Evolutionary conservation across 2,797 vertebrate genomes (phyloP).

Genomic region (Bovichtus variegatus): DNA sequence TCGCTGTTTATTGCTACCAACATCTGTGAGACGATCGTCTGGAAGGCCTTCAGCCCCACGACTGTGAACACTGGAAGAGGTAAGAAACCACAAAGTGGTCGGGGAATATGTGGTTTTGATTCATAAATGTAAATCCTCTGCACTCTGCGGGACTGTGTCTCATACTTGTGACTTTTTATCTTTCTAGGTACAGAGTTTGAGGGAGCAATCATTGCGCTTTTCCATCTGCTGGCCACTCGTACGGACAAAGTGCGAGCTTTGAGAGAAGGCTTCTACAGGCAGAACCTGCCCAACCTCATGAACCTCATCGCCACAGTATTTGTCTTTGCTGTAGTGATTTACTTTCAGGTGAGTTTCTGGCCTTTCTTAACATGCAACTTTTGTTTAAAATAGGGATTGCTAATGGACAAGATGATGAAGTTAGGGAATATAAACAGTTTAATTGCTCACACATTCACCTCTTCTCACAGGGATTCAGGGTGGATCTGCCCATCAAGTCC

Average conservation of each 20-base stretch:
- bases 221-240: constrained; percentile 96
- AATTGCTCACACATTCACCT: background rate
- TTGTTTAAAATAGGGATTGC: background rate
- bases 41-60: constrained; percentile 99
- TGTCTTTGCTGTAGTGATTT: constrained; percentile 98
- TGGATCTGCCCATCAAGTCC: constrained; percentile 98
- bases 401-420: background rate
- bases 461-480: constrained; percentile 92
- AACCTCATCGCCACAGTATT: constrained; percentile 98
- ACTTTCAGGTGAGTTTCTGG: constrained; percentile 92
- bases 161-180: constrained; percentile 2
- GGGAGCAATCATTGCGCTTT: constrained; percentile 97
- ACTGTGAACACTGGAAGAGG: constrained; percentile 98
- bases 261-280: constrained; percentile 97
- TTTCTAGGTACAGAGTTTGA: constrained; percentile 96
- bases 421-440: background rate
- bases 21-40: constrained; percentile 99
- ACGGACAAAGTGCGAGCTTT: constrained; percentile 98
- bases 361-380: background rate
- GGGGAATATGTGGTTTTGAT: background rate
- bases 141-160: background rate
- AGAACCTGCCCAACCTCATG: constrained; percentile 99
- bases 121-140: background rate
- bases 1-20: constrained; percentile 99
- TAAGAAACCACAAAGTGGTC: constrained; percentile 57